A percentile compares a stretch with the other conserved stretches of the same genome.
These are phyloP conservation scores for Bombyx mandarina DNA, from an alignment of 1,140 invertebrate species.

Conservation along the genomic window DNA sequence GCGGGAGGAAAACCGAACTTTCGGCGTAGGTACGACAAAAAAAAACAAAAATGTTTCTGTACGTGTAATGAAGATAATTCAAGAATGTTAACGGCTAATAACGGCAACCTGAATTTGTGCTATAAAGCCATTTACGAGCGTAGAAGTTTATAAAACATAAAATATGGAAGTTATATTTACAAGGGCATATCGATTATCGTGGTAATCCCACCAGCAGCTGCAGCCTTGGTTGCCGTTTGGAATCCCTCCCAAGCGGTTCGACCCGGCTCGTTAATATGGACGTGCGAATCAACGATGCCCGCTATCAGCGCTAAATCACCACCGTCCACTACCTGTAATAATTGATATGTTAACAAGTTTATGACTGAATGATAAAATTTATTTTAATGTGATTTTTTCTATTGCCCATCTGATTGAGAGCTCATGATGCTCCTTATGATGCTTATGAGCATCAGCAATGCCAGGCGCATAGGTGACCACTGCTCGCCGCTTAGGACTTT, in stretches of 20 bases:
- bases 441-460: too few species aligned
- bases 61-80: too few species aligned
- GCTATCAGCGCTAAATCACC: constrained; percentile 78
- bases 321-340: constrained; percentile 72
- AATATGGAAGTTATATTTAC: constrained; percentile 53
- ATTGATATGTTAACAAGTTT: background rate
- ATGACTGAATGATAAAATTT: too few species aligned
- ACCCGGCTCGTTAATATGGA: constrained; percentile 91
- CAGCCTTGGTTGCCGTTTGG: constrained; percentile 77
- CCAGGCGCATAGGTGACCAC: too few species aligned
- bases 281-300: constrained; percentile 90
- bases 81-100: too few species aligned
- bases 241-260: constrained; percentile 82
- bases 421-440: too few species aligned
- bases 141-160: background rate
- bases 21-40: too few species aligned
- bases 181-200: constrained; percentile 83
- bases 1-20: too few species aligned
- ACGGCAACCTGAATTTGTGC: background rate
- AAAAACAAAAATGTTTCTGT: too few species aligned
- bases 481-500: too few species aligned
- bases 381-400: too few species aligned
- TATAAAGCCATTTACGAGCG: background rate
- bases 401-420: too few species aligned
- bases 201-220: constrained; percentile 80